A percentile compares a stretch with the other conserved stretches of the same genome.
phyloP scores from a whole-genome alignment of 2,888 invertebrate genomes.

The Spilosoma lubricipeda region DNA sequence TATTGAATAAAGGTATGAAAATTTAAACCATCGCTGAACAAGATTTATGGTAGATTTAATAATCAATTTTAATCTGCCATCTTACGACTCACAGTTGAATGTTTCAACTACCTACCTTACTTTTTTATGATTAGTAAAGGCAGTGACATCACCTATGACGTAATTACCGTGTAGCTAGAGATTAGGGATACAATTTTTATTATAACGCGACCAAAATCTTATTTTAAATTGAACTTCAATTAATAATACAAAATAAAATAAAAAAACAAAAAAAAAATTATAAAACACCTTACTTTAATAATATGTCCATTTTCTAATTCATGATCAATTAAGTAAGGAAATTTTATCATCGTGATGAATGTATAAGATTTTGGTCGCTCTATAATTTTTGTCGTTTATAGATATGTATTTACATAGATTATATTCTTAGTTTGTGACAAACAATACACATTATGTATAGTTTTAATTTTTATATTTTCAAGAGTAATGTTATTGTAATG shows the following conservation, averaged over 20 bases:
- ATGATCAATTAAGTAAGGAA: background rate
- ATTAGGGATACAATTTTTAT: background rate
- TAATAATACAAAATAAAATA: too few species aligned
- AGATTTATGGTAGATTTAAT: background rate
- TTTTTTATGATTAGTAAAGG: background rate
- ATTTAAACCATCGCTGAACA: conserved; percentile 22
- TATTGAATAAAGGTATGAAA: conserved; percentile 24
- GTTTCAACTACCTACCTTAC: background rate
- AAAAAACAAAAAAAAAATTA: too few species aligned
- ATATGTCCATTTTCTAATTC: background rate
- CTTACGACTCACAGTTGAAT: background rate
- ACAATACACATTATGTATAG: background rate
- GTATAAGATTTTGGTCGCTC: background rate
- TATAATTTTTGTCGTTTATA: background rate
- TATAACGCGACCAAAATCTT: background rate
- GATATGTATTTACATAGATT: background rate
- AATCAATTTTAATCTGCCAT: background rate
- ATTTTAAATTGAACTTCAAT: background rate
- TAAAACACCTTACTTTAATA: too few species aligned
- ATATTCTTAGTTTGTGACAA: background rate
- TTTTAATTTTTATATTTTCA: background rate
- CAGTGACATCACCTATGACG: background rate
- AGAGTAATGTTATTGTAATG: background rate
- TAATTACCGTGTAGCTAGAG: background rate
- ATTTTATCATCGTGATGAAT: background rate